phyloP scores from a whole-genome alignment of 2,888 invertebrate species.

The Drepanosiphum platanoidis region DNA sequence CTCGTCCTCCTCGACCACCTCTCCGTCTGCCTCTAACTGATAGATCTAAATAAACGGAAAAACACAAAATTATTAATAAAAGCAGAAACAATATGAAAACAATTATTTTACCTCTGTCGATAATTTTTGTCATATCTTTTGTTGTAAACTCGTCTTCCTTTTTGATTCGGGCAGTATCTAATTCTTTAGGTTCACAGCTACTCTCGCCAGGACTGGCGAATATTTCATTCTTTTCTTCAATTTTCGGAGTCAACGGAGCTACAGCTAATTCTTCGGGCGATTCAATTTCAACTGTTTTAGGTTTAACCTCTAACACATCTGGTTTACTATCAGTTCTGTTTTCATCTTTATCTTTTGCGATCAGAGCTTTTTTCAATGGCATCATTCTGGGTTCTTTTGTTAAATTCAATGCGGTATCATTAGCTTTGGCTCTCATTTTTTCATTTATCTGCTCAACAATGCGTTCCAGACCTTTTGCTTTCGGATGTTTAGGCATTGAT shows the following conservation, averaged over 20 bases:
- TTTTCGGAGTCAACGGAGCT: constrained; percentile 63
- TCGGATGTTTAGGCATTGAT: constrained; percentile 47
- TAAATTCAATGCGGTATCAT: constrained; percentile 37
- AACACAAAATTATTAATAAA: neutral
- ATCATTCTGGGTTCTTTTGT: constrained; percentile 58
- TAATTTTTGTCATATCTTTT: constrained; percentile 49
- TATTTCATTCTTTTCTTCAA: constrained; percentile 62
- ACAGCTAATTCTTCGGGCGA: constrained; percentile 54
- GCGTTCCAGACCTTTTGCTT: constrained; percentile 56
- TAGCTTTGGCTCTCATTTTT: constrained; percentile 54
- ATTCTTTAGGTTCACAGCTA: constrained; percentile 63
- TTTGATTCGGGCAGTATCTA: constrained; percentile 62
- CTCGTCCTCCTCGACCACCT: constrained; percentile 66
- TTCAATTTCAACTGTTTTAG: constrained; percentile 61
- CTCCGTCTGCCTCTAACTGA: constrained; percentile 69
- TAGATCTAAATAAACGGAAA: constrained; percentile 66
- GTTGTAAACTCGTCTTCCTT: constrained; percentile 55
- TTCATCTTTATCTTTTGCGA: constrained; percentile 56
- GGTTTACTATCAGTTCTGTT: constrained; percentile 18
- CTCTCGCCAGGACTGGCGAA: constrained; percentile 63
- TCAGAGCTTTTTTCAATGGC: constrained; percentile 46
- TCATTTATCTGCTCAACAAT: constrained; percentile 60
- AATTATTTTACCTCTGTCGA: constrained; percentile 42
- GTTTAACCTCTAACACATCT: constrained; percentile 33
- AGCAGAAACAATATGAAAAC: too few relatives aligned